Evolutionary conservation across 1,140 invertebrate genomes (phyloP).

Genomic region (Babylonia areolata): DNA sequence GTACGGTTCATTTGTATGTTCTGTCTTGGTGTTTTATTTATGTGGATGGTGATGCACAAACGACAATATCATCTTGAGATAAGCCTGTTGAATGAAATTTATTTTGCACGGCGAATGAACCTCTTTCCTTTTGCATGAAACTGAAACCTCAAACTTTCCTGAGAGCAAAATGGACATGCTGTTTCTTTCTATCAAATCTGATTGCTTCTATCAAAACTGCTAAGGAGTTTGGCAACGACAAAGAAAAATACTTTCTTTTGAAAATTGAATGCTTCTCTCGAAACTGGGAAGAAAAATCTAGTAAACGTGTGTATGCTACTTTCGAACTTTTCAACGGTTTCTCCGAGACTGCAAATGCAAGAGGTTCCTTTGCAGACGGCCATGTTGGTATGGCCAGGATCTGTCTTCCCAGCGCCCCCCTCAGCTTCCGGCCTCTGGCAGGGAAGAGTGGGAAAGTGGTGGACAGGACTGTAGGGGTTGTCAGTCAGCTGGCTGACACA

Average conservation of each 20-base stretch:
- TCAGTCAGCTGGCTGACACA: slow-evolving; percentile 4
- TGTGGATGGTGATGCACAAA: slow-evolving; percentile 3
- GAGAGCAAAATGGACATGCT: too few relatives aligned
- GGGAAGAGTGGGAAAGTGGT: neutral
- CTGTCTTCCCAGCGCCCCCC: neutral
- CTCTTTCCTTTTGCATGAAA: slow-evolving; percentile 17
- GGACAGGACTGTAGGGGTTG: neutral
- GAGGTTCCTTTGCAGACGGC: slow-evolving; percentile 11
- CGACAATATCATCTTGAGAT: neutral
- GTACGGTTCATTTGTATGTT: neutral
- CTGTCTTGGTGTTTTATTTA: neutral
- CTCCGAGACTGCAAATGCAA: slow-evolving; percentile 1
- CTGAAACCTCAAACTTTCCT: too few relatives aligned
- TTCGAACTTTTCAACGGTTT: neutral
- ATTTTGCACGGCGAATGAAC: slow-evolving; percentile 18
- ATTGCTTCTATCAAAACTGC: too few relatives aligned
- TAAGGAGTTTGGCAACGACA: too few relatives aligned
- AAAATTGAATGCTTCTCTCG: neutral
- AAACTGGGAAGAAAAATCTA: neutral
- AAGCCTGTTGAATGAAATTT: neutral
- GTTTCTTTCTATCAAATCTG: too few relatives aligned
- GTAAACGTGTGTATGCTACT: neutral
- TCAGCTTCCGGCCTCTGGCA: neutral
- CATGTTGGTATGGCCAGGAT: neutral
- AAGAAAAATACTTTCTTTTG: neutral